These are phyloP conservation scores for Cyanistes caeruleus DNA, from an alignment of 2,113 vertebrate genomes.

Conservation along the genomic window DNA sequence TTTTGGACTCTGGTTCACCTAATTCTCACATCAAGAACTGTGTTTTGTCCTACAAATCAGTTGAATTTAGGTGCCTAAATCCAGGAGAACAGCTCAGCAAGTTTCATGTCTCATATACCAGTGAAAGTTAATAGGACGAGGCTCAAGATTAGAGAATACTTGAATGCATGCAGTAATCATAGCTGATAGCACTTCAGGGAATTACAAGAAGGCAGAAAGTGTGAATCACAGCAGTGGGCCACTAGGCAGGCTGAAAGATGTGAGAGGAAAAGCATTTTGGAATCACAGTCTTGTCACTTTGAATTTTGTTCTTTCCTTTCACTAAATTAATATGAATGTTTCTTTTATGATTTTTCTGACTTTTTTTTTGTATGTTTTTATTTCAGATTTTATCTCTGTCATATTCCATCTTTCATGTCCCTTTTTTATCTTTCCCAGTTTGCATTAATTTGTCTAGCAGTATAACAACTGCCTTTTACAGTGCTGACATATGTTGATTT, in stretches of 20 bases:
- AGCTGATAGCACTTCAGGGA: background rate
- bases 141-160: background rate
- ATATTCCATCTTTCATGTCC: background rate
- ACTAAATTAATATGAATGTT: background rate
- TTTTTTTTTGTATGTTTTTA: background rate
- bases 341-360: background rate
- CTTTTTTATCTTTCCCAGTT: background rate
- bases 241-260: background rate
- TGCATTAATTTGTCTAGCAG: background rate
- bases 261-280: background rate
- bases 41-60: background rate
- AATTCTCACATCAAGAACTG: background rate
- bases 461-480: background rate
- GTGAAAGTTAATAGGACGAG: background rate
- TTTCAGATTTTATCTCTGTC: background rate
- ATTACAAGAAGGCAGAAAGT: background rate
- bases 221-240: background rate
- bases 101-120: background rate
- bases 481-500: background rate
- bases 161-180: background rate
- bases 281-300: background rate
- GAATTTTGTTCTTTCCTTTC: constrained; percentile 2
- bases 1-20: background rate
- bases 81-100: background rate
- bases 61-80: background rate